Evolutionary conservation across 1,140 invertebrate genomes (phyloP).

Genomic region (Neoseiulus cucumeris): DNA sequence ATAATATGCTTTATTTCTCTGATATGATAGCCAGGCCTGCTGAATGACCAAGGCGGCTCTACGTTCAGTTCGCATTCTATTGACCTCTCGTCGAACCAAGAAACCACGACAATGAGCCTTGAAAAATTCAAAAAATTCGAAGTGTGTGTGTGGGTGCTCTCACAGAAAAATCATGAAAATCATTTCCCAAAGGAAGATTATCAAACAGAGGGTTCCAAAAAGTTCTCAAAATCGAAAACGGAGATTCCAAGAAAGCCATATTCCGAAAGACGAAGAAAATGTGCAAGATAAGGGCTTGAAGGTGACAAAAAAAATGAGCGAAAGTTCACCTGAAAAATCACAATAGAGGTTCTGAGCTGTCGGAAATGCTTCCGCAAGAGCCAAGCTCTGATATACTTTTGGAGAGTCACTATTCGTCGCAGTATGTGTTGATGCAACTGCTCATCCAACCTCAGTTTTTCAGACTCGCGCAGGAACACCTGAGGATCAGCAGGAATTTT

Average conservation of each 20-base stretch:
- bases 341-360: conserved; percentile 28
- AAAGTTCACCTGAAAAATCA: conserved; percentile 44
- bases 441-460: conserved; percentile 75
- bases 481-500: conserved; percentile 16
- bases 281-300: too few relatives aligned
- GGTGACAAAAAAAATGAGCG: not conserved
- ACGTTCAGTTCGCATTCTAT: not conserved
- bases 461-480: conserved; percentile 79
- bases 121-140: conserved; percentile 14
- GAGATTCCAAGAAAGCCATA: too few relatives aligned
- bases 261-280: too few relatives aligned
- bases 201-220: too few relatives aligned
- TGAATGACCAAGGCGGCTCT: conserved; percentile 1
- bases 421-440: conserved; percentile 81
- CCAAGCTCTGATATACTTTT: conserved; percentile 32
- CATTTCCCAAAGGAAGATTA: too few relatives aligned
- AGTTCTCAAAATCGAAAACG: too few relatives aligned
- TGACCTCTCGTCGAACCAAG: conserved; percentile 13
- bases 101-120: conserved; percentile 23
- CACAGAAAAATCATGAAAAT: too few relatives aligned
- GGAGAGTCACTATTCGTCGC: conserved; percentile 68
- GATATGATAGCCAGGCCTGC: conserved; percentile 9
- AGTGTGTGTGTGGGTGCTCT: too few relatives aligned
- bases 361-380: conserved; percentile 1
- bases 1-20: conserved; percentile 4